Conservation (phyloP, 2,888 invertebrate species). For the Gerris lacustris region DNA sequence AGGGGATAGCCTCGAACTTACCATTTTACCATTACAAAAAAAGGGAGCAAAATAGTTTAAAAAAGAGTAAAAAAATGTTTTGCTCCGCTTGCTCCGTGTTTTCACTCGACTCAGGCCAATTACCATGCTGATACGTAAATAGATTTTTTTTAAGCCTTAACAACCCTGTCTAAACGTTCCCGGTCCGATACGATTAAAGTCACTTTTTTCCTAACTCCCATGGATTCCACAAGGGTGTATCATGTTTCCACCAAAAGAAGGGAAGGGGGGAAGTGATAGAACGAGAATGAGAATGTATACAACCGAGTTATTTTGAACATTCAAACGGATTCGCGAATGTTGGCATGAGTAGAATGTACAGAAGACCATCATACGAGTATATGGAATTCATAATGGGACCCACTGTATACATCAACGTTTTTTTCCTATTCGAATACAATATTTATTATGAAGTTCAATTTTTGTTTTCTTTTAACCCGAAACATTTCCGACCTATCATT, state of each 20-base stretch:
- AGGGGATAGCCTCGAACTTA: too few relatives aligned
- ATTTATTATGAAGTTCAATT: too few relatives aligned
- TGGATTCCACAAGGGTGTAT: neutral
- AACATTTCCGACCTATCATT: too few relatives aligned
- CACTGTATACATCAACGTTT: neutral
- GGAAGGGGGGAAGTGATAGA: too few relatives aligned
- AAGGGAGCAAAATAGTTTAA: too few relatives aligned
- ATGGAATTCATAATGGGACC: neutral
- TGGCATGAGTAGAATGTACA: neutral
- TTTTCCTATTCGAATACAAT: neutral
- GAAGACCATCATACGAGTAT: neutral
- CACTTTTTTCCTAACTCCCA: neutral
- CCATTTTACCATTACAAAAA: too few relatives aligned
- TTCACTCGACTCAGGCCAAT: too few relatives aligned
- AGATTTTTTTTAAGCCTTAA: neutral
- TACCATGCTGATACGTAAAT: neutral
- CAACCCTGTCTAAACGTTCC: neutral
- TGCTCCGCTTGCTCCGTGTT: too few relatives aligned
- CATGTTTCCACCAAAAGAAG: neutral
- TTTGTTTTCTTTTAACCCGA: too few relatives aligned
- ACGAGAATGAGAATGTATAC: neutral
- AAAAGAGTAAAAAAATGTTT: too few relatives aligned
- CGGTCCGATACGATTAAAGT: neutral
- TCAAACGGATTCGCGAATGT: neutral
- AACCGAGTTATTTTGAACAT: neutral